phyloP scores from a whole-genome alignment of 2,113 vertebrate genomes.

The Python bivittatus region DNA sequence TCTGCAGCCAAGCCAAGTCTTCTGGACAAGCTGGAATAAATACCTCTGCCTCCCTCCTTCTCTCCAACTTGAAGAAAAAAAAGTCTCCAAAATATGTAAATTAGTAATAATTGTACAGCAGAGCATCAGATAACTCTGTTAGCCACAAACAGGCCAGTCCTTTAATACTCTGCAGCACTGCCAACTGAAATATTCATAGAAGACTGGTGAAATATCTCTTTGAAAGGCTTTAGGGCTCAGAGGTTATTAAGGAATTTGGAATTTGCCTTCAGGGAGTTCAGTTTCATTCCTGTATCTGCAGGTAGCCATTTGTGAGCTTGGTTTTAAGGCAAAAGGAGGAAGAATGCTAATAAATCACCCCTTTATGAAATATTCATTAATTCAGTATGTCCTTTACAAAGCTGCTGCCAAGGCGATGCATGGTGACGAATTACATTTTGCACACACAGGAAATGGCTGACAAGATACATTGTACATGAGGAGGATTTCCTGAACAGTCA shows the following conservation, averaged over 20 bases:
- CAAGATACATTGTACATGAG: conserved; percentile 68
- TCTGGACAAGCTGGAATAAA: not conserved
- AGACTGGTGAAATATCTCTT: conserved; percentile 67
- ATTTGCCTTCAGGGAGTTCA: conserved; percentile 64
- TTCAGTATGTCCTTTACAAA: conserved; percentile 68
- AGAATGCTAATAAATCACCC: conserved; percentile 75
- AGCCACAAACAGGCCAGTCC: conserved; percentile 51
- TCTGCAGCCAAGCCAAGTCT: not conserved
- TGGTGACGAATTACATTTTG: conserved; percentile 74
- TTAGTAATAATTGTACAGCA: conserved; percentile 45
- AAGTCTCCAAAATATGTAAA: conserved; percentile 43
- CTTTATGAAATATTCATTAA: conserved; percentile 80
- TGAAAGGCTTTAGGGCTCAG: conserved; percentile 51
- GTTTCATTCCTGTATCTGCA: conserved; percentile 65
- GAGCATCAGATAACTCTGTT: conserved; percentile 47
- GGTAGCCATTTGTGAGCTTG: conserved; percentile 61
- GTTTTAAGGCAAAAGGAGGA: conserved; percentile 68
- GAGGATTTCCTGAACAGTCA: conserved; percentile 63
- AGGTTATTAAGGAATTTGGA: conserved; percentile 64
- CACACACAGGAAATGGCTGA: conserved; percentile 67
- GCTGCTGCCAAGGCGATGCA: conserved; percentile 65
- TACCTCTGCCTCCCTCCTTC: not conserved
- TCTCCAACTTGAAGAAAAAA: not conserved
- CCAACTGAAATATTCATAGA: conserved; percentile 72
- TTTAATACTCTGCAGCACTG: conserved; percentile 56